Evolutionary conservation across 2,888 invertebrate genomes (phyloP).

Genomic region (Drosophila maculinotata): DNA sequence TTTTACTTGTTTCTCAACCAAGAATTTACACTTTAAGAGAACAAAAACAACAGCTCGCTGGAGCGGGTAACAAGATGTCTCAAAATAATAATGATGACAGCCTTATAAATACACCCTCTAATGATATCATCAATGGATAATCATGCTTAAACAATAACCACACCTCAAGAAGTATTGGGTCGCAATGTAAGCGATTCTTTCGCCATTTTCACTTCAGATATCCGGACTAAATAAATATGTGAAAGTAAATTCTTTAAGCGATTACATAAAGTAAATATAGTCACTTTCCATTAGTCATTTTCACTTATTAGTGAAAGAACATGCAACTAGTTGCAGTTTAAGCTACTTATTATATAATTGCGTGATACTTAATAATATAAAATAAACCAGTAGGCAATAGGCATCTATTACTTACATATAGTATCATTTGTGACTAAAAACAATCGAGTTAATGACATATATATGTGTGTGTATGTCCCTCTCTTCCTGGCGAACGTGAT

Average conservation of each 20-base stretch:
- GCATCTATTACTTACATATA: background rate
- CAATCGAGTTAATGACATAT: background rate
- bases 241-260: constrained; percentile 2
- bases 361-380: constrained; percentile 15
- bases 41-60: background rate
- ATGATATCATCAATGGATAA: constrained; percentile 49
- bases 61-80: constrained; percentile 8
- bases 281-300: background rate
- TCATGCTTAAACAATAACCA: constrained; percentile 19
- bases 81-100: constrained; percentile 46
- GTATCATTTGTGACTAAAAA: background rate
- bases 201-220: background rate
- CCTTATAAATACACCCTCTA: constrained; percentile 12
- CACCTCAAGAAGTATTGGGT: constrained; percentile 20
- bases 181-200: constrained; percentile 10
- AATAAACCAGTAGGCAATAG: constrained; percentile 1
- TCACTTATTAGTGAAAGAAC: background rate
- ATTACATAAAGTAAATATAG: constrained; percentile 4
- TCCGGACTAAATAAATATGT: background rate
- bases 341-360: background rate
- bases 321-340: background rate
- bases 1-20: constrained; percentile 1
- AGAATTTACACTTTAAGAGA: constrained; percentile 26
- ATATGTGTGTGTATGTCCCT: background rate
- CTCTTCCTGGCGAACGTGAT: constrained; percentile 20